Evolutionary conservation across 1,140 invertebrate genomes (phyloP), one percentile per base, ranked within the genome.

Genomic region (Cotesia typhae): DNA sequence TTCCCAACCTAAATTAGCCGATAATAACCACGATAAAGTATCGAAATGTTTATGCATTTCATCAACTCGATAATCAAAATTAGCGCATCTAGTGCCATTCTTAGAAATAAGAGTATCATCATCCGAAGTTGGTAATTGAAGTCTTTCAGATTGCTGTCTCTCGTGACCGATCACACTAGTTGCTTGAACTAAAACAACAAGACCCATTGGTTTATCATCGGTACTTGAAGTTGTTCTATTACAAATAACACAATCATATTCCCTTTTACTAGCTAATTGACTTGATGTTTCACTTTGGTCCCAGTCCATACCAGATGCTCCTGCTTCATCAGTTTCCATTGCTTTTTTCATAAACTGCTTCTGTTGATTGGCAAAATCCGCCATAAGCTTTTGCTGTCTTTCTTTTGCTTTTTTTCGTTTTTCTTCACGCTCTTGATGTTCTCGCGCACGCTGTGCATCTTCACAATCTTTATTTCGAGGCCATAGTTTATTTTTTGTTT

Each of bases 241-340:
- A 85, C 97, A 99, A 79, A 98, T 98, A 63, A 97, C 96, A 88
- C 97, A 99, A 83, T 98, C 94, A 84, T 97, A 98, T 84, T 95
- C 94, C 81, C 91, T 91, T 84, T 91, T 91, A 81, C 88, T 92
- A 78, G 85, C 77, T 47, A 87, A 73, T 77, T 84, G 84, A 6
- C 79, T 76, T 28, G 80, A 69, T 65, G 89, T 87, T 53, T 91
- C 91, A 53, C 90, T 89, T 41, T 90, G 89, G 67, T 89, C 88
- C 89, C 92, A 92, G 68, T 93, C 92, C 92, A 93, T 93, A 68
- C 86, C 87, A 38, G 83, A 87, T 51, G 76, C 80, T 4, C 81
- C 87, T 52, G 88, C 87, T 73, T 88, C 89, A 63, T 88, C 91
- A 67, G 87, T 90, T 85, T 91, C 92, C 92, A 92, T 94, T 3